Conservation (phyloP, 1,140 invertebrate species). For the Lepidostoma basale region DNA sequence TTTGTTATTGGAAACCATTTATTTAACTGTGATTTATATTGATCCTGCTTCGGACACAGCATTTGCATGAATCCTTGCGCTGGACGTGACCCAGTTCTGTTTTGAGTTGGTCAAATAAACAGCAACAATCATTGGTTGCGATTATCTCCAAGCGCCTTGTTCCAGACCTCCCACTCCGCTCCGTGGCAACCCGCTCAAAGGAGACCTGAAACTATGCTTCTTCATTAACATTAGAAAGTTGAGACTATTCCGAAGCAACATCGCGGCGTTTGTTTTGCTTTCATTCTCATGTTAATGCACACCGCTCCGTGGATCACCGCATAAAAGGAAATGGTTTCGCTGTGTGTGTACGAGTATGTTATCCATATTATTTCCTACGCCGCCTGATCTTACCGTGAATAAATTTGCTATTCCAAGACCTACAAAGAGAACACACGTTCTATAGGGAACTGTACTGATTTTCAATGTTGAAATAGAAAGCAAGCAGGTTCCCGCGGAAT, state of each 20-base stretch:
- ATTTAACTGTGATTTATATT: too few relatives aligned
- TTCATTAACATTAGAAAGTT: background rate
- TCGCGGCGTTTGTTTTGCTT: background rate
- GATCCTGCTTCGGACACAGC: too few relatives aligned
- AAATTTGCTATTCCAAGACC: background rate
- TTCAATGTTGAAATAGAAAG: background rate
- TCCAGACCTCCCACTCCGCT: background rate
- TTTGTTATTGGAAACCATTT: too few relatives aligned
- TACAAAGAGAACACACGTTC: background rate
- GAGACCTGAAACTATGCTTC: background rate
- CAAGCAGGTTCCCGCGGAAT: background rate
- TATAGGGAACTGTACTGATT: background rate
- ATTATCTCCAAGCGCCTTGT: too few relatives aligned
- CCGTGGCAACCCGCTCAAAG: background rate
- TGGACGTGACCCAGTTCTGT: too few relatives aligned
- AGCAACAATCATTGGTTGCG: too few relatives aligned
- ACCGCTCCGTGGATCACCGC: background rate
- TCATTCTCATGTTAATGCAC: background rate
- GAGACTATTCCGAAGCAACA: background rate
- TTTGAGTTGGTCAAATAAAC: too few relatives aligned
- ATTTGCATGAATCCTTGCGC: too few relatives aligned
- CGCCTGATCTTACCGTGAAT: background rate
- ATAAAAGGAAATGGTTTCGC: background rate
- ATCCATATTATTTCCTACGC: background rate
- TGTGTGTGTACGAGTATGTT: too few relatives aligned